Evolutionary conservation across 2,888 invertebrate genomes (phyloP).

Genomic region (Thyatira batis): DNA sequence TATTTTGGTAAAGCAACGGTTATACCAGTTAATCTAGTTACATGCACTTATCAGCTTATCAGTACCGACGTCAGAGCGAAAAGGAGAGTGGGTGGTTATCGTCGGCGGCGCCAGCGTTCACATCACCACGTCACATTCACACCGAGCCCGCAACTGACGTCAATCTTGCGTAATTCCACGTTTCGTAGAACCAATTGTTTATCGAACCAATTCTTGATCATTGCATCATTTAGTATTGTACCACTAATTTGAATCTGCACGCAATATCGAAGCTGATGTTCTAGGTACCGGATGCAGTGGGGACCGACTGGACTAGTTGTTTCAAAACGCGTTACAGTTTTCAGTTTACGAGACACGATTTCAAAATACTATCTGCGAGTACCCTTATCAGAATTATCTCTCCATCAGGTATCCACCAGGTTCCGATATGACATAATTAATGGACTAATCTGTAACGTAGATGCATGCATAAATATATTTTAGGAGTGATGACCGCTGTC

Average conservation of each 20-base stretch:
- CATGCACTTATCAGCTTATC: conserved; percentile 56
- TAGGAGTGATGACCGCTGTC: background rate
- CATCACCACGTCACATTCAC: conserved; percentile 34
- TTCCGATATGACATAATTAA: too few species aligned
- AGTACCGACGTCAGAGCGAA: conserved; percentile 54
- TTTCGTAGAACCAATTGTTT: conserved; percentile 40
- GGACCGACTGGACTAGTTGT: background rate
- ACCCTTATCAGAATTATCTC: background rate
- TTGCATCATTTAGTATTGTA: conserved; percentile 25
- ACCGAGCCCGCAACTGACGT: conserved; percentile 43
- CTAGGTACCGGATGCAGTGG: background rate
- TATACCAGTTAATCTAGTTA: conserved; percentile 28
- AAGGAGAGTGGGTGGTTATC: conserved; percentile 66
- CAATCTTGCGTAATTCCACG: conserved; percentile 47
- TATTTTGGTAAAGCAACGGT: conserved; percentile 6
- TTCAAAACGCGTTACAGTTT: background rate
- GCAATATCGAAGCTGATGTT: background rate
- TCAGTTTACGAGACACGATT: conserved; percentile 1
- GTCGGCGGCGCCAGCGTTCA: conserved; percentile 45
- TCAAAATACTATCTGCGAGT: background rate
- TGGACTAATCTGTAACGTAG: too few species aligned
- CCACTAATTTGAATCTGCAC: conserved; percentile 6
- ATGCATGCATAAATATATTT: too few species aligned
- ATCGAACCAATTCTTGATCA: conserved; percentile 29
- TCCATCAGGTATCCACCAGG: background rate